These are phyloP conservation scores for Synanthedon formicaeformis DNA, from an alignment of 2,888 invertebrate genomes.

Conservation along the genomic window DNA sequence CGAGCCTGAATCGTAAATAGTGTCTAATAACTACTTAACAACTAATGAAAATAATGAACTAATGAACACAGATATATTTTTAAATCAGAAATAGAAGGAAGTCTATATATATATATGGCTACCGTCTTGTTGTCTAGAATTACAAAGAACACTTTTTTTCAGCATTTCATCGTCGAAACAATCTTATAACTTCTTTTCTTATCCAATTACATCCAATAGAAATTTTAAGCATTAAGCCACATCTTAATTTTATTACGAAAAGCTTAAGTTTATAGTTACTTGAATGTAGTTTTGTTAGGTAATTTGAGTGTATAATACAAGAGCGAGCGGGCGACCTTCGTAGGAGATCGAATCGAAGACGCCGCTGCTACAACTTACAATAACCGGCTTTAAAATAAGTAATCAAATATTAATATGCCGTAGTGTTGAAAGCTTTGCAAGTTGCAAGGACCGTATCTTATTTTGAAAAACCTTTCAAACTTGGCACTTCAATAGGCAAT, in stretches of 20 bases:
- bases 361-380: slow-evolving; percentile 33
- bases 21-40: slow-evolving; percentile 5
- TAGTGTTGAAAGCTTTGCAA: not conserved
- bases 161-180: no score
- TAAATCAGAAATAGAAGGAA: not conserved
- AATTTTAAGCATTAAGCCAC: no score
- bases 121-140: no score
- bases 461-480: slow-evolving; percentile 3
- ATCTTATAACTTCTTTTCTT: no score
- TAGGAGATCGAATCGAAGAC: slow-evolving; percentile 20
- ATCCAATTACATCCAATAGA: no score
- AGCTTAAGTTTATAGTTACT: no score
- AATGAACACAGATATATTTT: not conserved
- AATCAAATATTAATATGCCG: no score
- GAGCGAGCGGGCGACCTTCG: slow-evolving; percentile 52
- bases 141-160: no score
- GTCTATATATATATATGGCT: no score
- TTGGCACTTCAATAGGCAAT: no score
- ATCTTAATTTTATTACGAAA: no score
- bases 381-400: slow-evolving; percentile 30
- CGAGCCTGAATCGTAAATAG: slow-evolving; percentile 5
- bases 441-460: not conserved
- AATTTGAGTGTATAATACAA: slow-evolving; percentile 15
- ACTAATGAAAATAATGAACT: slow-evolving; percentile 3
- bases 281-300: no score